Evolutionary conservation across 2,888 invertebrate genomes (phyloP).

Genomic region (Nephrocerus scutellatus): DNA sequence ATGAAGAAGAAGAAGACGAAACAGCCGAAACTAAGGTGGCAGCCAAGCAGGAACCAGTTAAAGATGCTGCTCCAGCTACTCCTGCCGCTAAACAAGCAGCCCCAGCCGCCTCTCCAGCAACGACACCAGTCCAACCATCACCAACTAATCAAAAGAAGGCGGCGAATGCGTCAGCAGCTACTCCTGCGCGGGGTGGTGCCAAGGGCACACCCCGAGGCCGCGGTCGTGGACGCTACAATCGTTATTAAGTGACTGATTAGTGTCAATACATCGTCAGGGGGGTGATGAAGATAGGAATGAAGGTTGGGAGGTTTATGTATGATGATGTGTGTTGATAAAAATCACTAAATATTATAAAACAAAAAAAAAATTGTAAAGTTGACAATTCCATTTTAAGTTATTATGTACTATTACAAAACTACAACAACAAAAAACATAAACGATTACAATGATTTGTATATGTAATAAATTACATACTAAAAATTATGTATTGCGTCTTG

Average conservation of each 20-base stretch:
- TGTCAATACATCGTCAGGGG: too few relatives aligned
- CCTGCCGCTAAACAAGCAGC: constrained; percentile 33
- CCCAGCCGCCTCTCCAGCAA: constrained; percentile 36
- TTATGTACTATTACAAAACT: too few relatives aligned
- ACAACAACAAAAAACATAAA: too few relatives aligned
- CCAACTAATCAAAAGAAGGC: constrained; percentile 41
- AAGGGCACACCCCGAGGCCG: constrained; percentile 43
- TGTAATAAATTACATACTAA: too few relatives aligned
- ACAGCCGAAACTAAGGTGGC: constrained; percentile 27
- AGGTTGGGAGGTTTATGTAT: too few relatives aligned
- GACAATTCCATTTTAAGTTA: too few relatives aligned
- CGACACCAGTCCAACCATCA: constrained; percentile 50
- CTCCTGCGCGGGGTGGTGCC: constrained; percentile 30
- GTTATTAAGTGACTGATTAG: constrained; percentile 35
- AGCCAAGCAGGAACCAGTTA: constrained; percentile 25
- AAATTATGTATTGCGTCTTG: too few relatives aligned
- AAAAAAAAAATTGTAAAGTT: too few relatives aligned
- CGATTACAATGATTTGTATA: too few relatives aligned
- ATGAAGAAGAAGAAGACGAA: constrained; percentile 29
- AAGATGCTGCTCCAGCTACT: constrained; percentile 23
- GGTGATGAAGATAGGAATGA: too few relatives aligned
- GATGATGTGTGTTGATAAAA: too few relatives aligned
- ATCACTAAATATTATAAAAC: too few relatives aligned
- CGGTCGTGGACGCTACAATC: constrained; percentile 46
- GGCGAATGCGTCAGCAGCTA: constrained; percentile 17